Evolutionary conservation across 2,113 vertebrate genomes (phyloP), one percentile per base, ranked within the genome.

Genomic region (Pelecanoides urinatrix): DNA sequence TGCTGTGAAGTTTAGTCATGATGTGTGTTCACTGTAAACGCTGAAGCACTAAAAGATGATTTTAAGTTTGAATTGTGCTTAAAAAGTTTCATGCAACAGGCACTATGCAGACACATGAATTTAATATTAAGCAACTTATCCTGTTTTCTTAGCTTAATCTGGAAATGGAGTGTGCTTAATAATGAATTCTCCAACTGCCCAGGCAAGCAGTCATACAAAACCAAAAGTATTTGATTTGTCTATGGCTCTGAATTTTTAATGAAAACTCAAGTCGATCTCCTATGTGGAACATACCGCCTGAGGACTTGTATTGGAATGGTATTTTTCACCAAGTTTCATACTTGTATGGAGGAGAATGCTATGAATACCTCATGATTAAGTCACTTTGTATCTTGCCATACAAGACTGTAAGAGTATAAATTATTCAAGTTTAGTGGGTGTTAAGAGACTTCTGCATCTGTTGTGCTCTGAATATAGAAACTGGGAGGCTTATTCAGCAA

Each of bases 361-460:
- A 86, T 82, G 92, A 98, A 84, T 90, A 95, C 90, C 90, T 97
- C 91, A 94, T 97, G 96, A 98, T 98, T 95, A 97, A 97, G 94
- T 96, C 96, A 97, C 95, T 98, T 97, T 97, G 95, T 97, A 96
- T 97, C 94, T 98, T 97, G 86, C 92, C 93, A 83, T 89, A 84
- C 82, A 95, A 96, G 91, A 92, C 76, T 91, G 80, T 92, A 93
- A 96, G 90, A 96, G 88, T 82, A 97, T 98, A 98, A 98, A 98
- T 98, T 98, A 98, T 98, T 98, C 96, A 98, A 86, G 95, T 97
- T 96, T 94, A 96, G 97, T 96, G 96, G 97, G 96, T 97, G 97
- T 98, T 97, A 95, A 96, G 96, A 96, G 95, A 96, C 90, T 97
- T 92, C 40, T 70, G 88, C 94, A 94, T 97, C 36, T 70, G 94